phyloP scores from a whole-genome alignment of 2,888 invertebrate species.

The Icerya purchasi region DNA sequence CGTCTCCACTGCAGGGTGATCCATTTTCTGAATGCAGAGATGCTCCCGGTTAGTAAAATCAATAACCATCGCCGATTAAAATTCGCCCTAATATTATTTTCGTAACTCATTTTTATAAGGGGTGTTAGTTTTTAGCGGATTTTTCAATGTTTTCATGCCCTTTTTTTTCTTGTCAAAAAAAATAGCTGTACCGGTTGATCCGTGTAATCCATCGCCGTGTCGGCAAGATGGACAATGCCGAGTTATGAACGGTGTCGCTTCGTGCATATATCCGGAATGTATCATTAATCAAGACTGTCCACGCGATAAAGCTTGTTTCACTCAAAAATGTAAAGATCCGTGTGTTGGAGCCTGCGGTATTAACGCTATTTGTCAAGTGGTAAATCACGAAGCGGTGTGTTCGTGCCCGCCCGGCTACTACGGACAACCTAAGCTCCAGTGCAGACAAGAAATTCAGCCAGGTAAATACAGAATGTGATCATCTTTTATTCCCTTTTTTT shows the following conservation, averaged over 20 bases:
- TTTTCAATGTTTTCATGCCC: too few relatives aligned
- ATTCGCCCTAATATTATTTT: not conserved
- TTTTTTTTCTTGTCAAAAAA: not conserved
- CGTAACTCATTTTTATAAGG: conserved; percentile 10
- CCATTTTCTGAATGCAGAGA: conserved; percentile 47
- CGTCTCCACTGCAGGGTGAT: conserved; percentile 48
- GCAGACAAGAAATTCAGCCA: conserved; percentile 26
- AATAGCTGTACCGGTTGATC: conserved; percentile 30
- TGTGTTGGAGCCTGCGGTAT: conserved; percentile 62
- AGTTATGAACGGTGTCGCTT: conserved; percentile 42
- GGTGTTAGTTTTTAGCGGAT: conserved; percentile 17
- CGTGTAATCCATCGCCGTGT: conserved; percentile 70
- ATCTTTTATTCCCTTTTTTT: too few relatives aligned
- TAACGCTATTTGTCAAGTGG: conserved; percentile 54
- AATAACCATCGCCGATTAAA: too few relatives aligned
- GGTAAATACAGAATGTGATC: conserved; percentile 8
- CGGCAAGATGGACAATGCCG: conserved; percentile 61
- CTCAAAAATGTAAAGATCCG: conserved; percentile 64
- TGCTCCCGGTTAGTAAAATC: conserved; percentile 25
- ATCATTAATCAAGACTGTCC: conserved; percentile 73
- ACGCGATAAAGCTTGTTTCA: conserved; percentile 55
- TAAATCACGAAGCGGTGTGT: conserved; percentile 64
- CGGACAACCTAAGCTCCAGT: conserved; percentile 56
- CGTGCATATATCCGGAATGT: conserved; percentile 68
- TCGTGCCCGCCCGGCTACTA: conserved; percentile 56